phyloP scores from a whole-genome alignment of 2,113 vertebrate genomes.

The Percopsis transmontana region DNA sequence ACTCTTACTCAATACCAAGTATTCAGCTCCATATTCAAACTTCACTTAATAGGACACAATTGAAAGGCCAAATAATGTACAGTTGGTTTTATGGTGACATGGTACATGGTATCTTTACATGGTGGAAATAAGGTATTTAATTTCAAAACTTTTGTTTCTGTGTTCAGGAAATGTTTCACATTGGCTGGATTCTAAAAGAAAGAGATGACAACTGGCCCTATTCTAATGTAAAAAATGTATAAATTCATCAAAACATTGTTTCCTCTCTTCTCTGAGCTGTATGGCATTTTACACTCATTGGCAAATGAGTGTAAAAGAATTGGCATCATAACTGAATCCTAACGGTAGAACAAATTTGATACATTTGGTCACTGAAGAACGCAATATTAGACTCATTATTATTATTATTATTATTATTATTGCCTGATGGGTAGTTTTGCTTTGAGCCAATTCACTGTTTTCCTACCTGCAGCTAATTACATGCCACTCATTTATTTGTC shows the following conservation, averaged over 20 bases:
- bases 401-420: too few species aligned
- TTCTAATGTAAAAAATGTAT: not conserved
- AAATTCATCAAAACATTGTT: not conserved
- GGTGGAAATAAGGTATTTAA: conserved; percentile 6
- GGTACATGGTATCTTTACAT: conserved; percentile 19
- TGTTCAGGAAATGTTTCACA: conserved; percentile 41
- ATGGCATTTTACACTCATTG: too few species aligned
- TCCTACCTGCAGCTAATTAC: not conserved
- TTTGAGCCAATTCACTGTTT: conserved; percentile 11
- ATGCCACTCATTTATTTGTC: not conserved
- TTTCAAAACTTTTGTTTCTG: conserved; percentile 40
- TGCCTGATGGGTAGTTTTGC: not conserved
- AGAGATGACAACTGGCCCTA: not conserved
- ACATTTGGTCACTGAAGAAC: too few species aligned
- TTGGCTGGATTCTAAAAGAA: conserved; percentile 13
- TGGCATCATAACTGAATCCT: too few species aligned
- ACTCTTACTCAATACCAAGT: conserved; percentile 4
- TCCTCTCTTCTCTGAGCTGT: too few species aligned
- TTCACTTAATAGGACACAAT: conserved; percentile 20
- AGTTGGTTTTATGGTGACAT: conserved; percentile 24
- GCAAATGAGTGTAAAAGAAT: too few species aligned
- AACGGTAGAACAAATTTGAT: too few species aligned
- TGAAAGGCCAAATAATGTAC: conserved; percentile 10
- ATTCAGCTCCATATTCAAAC: conserved; percentile 26
- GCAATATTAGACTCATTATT: too few species aligned